These are phyloP conservation scores for Limnephilus marmoratus DNA, from an alignment of 2,888 invertebrate genomes.

Conservation along the genomic window DNA sequence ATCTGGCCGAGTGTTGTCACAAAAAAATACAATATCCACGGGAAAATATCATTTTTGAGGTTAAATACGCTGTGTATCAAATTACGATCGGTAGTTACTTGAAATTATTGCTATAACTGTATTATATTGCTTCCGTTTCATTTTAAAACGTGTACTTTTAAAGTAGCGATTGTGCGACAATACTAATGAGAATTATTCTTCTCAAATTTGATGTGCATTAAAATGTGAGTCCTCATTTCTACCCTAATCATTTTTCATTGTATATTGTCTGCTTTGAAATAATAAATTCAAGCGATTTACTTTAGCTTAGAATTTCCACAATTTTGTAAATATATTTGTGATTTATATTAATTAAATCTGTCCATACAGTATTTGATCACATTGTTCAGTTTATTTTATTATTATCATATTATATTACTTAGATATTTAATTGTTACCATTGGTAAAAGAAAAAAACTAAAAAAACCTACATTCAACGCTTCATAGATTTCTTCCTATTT, in stretches of 20 bases:
- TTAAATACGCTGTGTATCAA: background rate
- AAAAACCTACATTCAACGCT: constrained; percentile 6
- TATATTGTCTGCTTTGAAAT: constrained; percentile 24
- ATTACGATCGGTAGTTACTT: background rate
- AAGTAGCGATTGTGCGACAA: constrained; percentile 35
- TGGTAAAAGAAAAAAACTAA: background rate
- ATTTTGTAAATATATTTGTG: constrained; percentile 56
- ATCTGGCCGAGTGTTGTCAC: background rate
- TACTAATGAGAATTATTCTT: constrained; percentile 32
- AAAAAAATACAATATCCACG: background rate
- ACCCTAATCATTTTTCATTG: constrained; percentile 15
- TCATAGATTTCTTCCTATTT: constrained; percentile 12
- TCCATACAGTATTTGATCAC: constrained; percentile 56
- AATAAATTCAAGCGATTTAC: background rate
- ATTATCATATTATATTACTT: background rate
- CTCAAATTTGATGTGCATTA: constrained; percentile 32
- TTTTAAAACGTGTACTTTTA: constrained; percentile 14
- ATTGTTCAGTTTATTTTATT: constrained; percentile 49
- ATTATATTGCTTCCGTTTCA: constrained; percentile 17
- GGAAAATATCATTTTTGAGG: background rate
- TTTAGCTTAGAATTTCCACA: constrained; percentile 33
- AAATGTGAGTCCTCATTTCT: constrained; percentile 24
- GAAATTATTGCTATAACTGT: background rate
- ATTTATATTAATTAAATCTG: constrained; percentile 53
- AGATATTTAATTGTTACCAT: constrained; percentile 27